These are phyloP conservation scores for Hyles vespertilio DNA, from an alignment of 1,140 invertebrate species.

Conservation along the genomic window DNA sequence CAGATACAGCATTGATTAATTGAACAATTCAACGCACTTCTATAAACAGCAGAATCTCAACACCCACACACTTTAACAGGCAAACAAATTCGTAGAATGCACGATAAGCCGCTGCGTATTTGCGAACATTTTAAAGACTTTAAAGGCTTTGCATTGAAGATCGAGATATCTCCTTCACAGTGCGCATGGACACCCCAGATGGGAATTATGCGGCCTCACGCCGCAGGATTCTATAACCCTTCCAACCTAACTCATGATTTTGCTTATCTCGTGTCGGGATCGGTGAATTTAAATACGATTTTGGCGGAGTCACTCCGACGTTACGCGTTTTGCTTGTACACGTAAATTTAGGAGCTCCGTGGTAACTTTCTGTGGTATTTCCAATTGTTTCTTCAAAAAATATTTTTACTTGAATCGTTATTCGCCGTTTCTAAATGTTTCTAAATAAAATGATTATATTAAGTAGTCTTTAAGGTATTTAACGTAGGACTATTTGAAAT, in stretches of 20 bases:
- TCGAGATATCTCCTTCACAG: slow-evolving; percentile 43
- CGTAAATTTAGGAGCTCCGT: slow-evolving; percentile 38
- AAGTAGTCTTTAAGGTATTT: not conserved
- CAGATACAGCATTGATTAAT: not conserved
- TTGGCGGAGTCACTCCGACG: slow-evolving; percentile 40
- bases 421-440: too few species aligned
- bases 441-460: too few species aligned
- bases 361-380: slow-evolving; percentile 35
- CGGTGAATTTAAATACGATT: slow-evolving; percentile 67
- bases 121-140: slow-evolving; percentile 23
- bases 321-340: slow-evolving; percentile 44
- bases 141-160: slow-evolving; percentile 27
- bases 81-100: slow-evolving; percentile 16
- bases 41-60: not conserved
- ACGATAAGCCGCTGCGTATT: slow-evolving; percentile 18
- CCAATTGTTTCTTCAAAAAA: slow-evolving; percentile 30
- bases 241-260: slow-evolving; percentile 65
- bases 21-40: not conserved
- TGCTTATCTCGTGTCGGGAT: slow-evolving; percentile 62
- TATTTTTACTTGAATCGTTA: slow-evolving; percentile 13
- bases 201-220: slow-evolving; percentile 68
- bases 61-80: not conserved
- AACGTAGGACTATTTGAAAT: not conserved
- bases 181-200: slow-evolving; percentile 46
- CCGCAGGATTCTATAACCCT: slow-evolving; percentile 59